These are phyloP conservation scores for Bimastos eiseni DNA, from an alignment of 2,888 invertebrate genomes.

Conservation along the genomic window DNA sequence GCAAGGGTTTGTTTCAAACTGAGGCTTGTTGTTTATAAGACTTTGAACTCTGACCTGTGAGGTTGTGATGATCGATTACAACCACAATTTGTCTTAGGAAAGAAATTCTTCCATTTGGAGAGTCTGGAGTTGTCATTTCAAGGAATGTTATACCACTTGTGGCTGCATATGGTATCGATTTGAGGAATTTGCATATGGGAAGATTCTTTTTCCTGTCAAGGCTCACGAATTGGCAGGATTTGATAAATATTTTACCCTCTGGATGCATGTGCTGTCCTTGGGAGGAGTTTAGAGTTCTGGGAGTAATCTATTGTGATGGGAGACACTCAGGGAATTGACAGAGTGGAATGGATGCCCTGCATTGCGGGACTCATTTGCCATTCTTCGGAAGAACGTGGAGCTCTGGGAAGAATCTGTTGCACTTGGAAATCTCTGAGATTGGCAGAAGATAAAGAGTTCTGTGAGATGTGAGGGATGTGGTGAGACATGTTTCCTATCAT, in stretches of 20 bases:
- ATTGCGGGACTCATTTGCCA: no score
- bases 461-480: not conserved
- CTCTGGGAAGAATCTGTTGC: not conserved
- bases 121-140: not conserved
- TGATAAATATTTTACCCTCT: not conserved
- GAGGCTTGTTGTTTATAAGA: no score
- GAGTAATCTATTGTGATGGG: not conserved
- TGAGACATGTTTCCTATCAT: no score
- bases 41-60: no score
- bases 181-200: not conserved
- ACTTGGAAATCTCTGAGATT: not conserved
- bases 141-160: not conserved
- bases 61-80: no score
- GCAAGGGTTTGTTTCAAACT: no score
- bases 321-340: not conserved
- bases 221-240: not conserved
- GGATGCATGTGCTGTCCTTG: not conserved
- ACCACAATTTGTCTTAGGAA: not conserved
- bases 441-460: not conserved
- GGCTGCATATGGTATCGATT: not conserved
- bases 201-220: not conserved
- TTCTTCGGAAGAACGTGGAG: not conserved
- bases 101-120: not conserved
- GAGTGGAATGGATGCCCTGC: not conserved
- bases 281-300: not conserved